phyloP scores from a whole-genome alignment of 2,113 vertebrate genomes.

The Pavo muticus region DNA sequence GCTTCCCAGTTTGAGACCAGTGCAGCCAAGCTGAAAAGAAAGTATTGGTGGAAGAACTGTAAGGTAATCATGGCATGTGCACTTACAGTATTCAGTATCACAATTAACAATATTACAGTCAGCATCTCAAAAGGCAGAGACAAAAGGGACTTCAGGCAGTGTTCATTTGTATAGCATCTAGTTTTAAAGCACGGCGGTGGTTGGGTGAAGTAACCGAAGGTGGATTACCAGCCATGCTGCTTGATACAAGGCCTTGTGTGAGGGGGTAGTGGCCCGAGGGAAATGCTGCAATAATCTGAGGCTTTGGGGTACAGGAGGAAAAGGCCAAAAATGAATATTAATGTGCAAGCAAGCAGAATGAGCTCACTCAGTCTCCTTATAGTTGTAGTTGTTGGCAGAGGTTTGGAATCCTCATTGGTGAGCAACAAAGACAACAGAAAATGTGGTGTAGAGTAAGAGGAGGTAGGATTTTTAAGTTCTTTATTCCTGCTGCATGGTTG shows the following conservation, averaged over 20 bases:
- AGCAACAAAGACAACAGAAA: neutral
- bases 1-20: slow-evolving; percentile 97
- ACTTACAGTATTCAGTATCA: neutral
- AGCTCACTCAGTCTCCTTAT: neutral
- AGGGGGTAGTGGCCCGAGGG: neutral
- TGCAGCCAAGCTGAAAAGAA: slow-evolving; percentile 84
- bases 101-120: fast-evolving
- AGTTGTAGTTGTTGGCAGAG: neutral
- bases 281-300: neutral
- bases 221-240: neutral
- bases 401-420: neutral
- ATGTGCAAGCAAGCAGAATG: neutral
- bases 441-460: neutral
- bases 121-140: neutral
- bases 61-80: slow-evolving; percentile 70
- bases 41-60: slow-evolving; percentile 89
- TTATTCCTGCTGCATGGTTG: neutral
- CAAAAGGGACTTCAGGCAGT: neutral
- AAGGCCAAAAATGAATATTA: neutral
- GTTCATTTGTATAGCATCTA: neutral
- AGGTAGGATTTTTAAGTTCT: neutral
- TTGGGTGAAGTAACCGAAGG: neutral
- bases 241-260: neutral
- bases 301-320: neutral
- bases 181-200: neutral